Evolutionary conservation across 1,140 invertebrate genomes (phyloP).

Genomic region (Brachionus sp.): DNA sequence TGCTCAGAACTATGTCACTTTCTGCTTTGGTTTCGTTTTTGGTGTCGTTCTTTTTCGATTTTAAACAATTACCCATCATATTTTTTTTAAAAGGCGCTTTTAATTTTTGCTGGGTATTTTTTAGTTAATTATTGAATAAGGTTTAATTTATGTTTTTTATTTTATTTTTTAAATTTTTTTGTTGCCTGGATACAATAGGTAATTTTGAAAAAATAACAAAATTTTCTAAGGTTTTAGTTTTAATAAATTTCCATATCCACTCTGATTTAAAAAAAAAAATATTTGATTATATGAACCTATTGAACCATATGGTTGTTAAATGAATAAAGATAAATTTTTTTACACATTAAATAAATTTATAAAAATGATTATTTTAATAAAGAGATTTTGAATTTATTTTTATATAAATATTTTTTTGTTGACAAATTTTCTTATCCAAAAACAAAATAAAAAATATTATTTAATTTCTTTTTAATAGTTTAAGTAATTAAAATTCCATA

Average conservation of each 20-base stretch:
- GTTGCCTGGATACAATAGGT: background rate
- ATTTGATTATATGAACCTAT: too few species aligned
- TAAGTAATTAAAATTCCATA: too few species aligned
- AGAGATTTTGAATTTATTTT: too few species aligned
- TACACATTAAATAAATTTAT: too few species aligned
- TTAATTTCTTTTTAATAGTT: too few species aligned
- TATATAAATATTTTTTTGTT: too few species aligned
- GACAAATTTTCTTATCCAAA: too few species aligned
- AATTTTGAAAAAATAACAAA: background rate
- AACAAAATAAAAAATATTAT: too few species aligned
- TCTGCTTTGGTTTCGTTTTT: background rate
- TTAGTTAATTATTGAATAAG: background rate
- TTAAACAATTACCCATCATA: conserved; percentile 28
- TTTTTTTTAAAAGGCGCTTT: background rate
- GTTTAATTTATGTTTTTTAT: background rate
- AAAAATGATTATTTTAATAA: too few species aligned
- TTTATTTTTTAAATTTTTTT: background rate
- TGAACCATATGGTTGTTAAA: too few species aligned
- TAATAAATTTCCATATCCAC: background rate
- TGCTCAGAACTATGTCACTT: conserved; percentile 71
- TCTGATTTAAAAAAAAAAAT: too few species aligned
- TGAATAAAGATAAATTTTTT: too few species aligned
- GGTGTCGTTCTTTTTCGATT: background rate
- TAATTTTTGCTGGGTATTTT: background rate
- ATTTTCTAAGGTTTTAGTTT: background rate